Conservation (phyloP, 2,113 vertebrate genomes). For the Cottus gobio region DNA sequence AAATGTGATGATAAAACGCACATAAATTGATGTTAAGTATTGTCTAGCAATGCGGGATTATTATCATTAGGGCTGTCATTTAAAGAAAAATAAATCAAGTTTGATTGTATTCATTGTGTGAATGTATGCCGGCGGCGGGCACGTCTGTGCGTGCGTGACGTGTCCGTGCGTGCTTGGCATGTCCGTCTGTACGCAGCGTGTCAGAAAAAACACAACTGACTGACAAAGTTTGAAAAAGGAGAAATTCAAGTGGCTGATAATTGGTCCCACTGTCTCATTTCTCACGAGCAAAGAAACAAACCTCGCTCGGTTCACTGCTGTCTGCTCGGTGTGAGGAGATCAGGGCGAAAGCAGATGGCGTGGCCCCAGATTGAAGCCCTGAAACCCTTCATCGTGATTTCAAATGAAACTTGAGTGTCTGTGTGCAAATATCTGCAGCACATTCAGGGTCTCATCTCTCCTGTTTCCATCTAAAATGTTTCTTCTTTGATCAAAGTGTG, state of each 20-base stretch:
- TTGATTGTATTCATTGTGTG: too few species aligned
- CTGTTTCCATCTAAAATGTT: neutral
- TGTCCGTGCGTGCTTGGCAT: too few species aligned
- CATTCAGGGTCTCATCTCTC: neutral
- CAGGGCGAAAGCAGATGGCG: slow-evolving; percentile 61
- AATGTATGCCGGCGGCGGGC: too few species aligned
- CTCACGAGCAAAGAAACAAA: neutral
- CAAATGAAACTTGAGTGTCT: slow-evolving; percentile 38
- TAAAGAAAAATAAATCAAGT: neutral
- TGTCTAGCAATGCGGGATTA: neutral
- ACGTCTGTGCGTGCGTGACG: too few species aligned
- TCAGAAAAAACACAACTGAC: too few species aligned
- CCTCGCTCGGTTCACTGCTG: slow-evolving; percentile 16
- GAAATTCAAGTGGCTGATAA: neutral
- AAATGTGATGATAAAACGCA: neutral
- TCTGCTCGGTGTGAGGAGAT: slow-evolving; percentile 13
- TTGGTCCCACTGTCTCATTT: neutral
- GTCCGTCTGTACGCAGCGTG: too few species aligned
- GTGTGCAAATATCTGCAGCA: neutral
- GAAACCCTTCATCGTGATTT: slow-evolving; percentile 36
- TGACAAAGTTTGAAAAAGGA: neutral
- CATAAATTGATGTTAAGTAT: neutral
- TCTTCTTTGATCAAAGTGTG: slow-evolving; percentile 30
- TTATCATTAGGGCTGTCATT: neutral
- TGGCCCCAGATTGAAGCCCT: slow-evolving; percentile 38